Percentiles rank a stretch among this genome's conserved stretches.
These are phyloP conservation scores for Ischnus inquisitorius DNA, from an alignment of 2,888 invertebrate genomes.

Conservation along the genomic window DNA sequence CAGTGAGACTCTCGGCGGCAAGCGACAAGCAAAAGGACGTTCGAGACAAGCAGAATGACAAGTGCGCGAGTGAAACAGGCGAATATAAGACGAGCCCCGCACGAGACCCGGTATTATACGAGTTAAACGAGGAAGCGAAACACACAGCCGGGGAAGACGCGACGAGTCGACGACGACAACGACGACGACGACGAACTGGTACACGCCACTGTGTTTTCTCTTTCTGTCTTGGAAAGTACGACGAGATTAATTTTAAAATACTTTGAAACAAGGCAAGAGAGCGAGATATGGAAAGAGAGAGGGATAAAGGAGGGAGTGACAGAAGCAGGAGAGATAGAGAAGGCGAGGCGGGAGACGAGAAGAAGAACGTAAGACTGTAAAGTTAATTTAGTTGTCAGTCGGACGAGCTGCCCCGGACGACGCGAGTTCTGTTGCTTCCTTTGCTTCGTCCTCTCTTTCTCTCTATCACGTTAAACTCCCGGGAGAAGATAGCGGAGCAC, in stretches of 20 bases:
- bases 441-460: slow-evolving; percentile 11
- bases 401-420: slow-evolving; percentile 69
- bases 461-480: slow-evolving; percentile 38
- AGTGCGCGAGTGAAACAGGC: slow-evolving; percentile 35
- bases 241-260: slow-evolving; percentile 72
- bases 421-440: slow-evolving; percentile 42
- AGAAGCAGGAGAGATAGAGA: slow-evolving; percentile 31
- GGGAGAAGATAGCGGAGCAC: slow-evolving; percentile 55
- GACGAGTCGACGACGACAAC: slow-evolving; percentile 39
- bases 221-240: slow-evolving; percentile 27
- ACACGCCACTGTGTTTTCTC: slow-evolving; percentile 43
- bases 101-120: slow-evolving; percentile 8
- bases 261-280: slow-evolving; percentile 61
- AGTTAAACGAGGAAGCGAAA: slow-evolving; percentile 15
- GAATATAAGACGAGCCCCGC: slow-evolving; percentile 2
- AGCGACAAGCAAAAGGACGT: slow-evolving; percentile 60
- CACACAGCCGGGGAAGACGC: slow-evolving; percentile 12
- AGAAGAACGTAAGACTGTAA: slow-evolving; percentile 73
- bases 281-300: slow-evolving; percentile 11
- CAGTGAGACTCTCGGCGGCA: slow-evolving; percentile 45
- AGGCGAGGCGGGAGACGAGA: slow-evolving; percentile 55
- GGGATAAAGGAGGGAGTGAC: slow-evolving; percentile 38
- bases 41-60: slow-evolving; percentile 58
- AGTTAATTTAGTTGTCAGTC: slow-evolving; percentile 80
- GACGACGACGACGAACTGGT: slow-evolving; percentile 34